A percentile compares a stretch with the other conserved stretches of the same genome.
Conservation (phyloP, 2,888 invertebrate genomes). For the Spilosoma lubricipeda region DNA sequence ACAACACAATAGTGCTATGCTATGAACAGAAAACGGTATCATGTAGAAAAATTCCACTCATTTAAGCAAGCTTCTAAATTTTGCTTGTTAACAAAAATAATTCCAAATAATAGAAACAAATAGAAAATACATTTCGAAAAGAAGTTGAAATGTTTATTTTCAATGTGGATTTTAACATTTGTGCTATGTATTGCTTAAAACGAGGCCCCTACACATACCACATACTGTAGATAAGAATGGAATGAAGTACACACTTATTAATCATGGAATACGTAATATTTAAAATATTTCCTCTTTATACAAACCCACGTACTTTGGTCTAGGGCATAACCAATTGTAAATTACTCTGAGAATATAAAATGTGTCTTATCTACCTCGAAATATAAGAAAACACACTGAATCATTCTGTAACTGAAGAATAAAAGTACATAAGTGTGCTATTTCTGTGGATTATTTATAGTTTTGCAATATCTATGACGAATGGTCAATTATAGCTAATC, state of each 20-base stretch:
- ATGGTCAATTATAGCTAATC: constrained; percentile 30
- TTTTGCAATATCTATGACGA: constrained; percentile 35
- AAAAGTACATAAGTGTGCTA: constrained; percentile 13
- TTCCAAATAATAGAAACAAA: background rate
- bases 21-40: too few relatives aligned
- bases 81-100: background rate
- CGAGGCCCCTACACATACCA: background rate
- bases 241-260: background rate
- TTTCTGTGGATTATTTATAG: constrained; percentile 11
- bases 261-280: constrained; percentile 23
- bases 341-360: constrained; percentile 23
- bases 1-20: too few relatives aligned
- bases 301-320: background rate
- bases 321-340: constrained; percentile 18
- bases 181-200: background rate
- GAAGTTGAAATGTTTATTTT: background rate
- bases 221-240: constrained; percentile 1
- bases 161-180: background rate
- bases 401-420: constrained; percentile 31
- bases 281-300: constrained; percentile 17
- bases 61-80: background rate
- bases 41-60: too few relatives aligned
- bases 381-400: constrained; percentile 36
- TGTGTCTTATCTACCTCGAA: constrained; percentile 56
- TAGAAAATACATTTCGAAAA: background rate